Percentiles rank a stretch among this genome's conserved stretches.
phyloP scores from a whole-genome alignment of 2,113 vertebrate genomes.

The Lasiurus cinereus region DNA sequence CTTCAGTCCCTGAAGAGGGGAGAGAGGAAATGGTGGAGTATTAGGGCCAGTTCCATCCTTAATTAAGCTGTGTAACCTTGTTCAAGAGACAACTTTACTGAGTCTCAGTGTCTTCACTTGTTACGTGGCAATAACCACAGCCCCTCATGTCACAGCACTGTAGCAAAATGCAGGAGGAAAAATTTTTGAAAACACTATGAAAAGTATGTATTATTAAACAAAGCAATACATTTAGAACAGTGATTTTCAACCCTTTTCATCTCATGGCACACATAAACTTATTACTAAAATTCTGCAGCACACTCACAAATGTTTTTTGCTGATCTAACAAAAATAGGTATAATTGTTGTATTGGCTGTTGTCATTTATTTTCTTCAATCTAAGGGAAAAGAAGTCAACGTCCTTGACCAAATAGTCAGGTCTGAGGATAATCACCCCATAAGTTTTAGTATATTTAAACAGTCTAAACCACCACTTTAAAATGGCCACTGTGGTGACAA shows the following conservation, averaged over 20 bases:
- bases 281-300: neutral
- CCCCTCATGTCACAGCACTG: neutral
- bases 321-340: neutral
- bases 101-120: constrained; percentile 20
- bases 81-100: neutral
- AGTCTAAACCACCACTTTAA: neutral
- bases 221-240: neutral
- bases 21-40: constrained; percentile 50
- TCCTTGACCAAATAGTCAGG: neutral
- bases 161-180: neutral
- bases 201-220: neutral
- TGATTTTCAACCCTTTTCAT: neutral
- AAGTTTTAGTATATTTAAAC: constrained; percentile 19
- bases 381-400: neutral
- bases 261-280: neutral
- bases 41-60: constrained; percentile 17
- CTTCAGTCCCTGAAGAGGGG: constrained; percentile 59
- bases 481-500: neutral
- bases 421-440: neutral
- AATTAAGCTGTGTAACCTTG: constrained; percentile 65
- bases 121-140: neutral
- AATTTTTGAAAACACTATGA: neutral
- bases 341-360: neutral
- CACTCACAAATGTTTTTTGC: neutral
- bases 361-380: neutral